Conservation (phyloP, 2,113 vertebrate genomes). For the Rhea pennata region DNA sequence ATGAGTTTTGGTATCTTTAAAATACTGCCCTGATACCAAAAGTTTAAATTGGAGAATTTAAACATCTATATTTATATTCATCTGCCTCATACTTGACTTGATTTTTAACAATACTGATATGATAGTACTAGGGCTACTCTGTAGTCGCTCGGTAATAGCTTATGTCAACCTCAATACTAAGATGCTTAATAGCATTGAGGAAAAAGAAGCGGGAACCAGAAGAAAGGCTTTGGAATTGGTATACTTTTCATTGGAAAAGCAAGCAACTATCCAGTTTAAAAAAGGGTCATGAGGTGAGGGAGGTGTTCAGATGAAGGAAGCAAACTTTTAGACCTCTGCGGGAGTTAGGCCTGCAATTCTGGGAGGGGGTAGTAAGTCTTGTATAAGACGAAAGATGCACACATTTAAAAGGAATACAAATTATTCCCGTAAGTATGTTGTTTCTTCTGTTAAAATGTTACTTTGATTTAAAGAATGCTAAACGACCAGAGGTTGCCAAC, state of each 20-base stretch:
- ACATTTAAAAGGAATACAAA: neutral
- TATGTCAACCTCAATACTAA: neutral
- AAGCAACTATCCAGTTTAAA: neutral
- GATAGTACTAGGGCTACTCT: neutral
- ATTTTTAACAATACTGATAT: neutral
- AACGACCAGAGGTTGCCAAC: fast-evolving
- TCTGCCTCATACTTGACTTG: neutral
- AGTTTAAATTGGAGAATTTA: neutral
- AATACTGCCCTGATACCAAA: neutral
- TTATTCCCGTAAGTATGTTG: neutral
- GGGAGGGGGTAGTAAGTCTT: neutral
- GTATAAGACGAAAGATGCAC: neutral
- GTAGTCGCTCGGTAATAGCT: neutral
- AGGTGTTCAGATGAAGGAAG: neutral
- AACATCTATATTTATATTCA: neutral
- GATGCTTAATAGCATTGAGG: neutral
- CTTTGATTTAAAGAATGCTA: neutral
- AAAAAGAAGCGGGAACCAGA: neutral
- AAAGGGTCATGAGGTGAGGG: neutral
- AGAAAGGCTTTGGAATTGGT: neutral
- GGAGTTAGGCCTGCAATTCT: neutral
- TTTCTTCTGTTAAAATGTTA: neutral
- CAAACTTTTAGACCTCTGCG: neutral
- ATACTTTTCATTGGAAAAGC: neutral
- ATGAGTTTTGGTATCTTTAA: neutral